A percentile compares a stretch with the other conserved stretches of the same genome.
Conservation (phyloP, 2,113 vertebrate genomes). For the Sphyrna mokarran region DNA sequence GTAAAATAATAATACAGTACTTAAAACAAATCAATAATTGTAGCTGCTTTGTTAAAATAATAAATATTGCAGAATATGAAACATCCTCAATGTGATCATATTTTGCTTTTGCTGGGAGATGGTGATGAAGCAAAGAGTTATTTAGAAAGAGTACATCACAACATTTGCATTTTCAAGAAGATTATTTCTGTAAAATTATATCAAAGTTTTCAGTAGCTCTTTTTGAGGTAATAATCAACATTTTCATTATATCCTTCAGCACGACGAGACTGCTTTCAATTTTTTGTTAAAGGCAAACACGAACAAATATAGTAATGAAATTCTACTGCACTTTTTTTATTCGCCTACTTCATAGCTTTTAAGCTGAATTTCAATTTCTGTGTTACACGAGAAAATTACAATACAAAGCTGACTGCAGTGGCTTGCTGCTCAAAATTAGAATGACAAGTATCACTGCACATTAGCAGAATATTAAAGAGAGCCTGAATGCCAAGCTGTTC, state of each 20-base stretch:
- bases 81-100: background rate
- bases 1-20: background rate
- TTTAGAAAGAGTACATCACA: background rate
- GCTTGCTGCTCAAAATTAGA: slow-evolving; percentile 1
- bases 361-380: background rate
- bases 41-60: background rate
- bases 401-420: background rate
- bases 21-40: background rate
- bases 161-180: background rate
- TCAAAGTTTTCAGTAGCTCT: background rate
- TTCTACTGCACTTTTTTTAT: background rate
- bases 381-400: background rate
- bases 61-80: background rate
- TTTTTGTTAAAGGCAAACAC: background rate
- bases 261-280: background rate
- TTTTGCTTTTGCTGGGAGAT: background rate
- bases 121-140: background rate
- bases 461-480: background rate
- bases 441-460: background rate
- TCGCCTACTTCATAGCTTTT: background rate
- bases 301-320: background rate
- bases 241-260: background rate
- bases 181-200: background rate
- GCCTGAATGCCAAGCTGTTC: background rate
- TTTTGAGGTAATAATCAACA: background rate